These are phyloP conservation scores for Caenorhabditis virilis DNA, from an alignment of 2,888 invertebrate species.

Conservation along the genomic window DNA sequence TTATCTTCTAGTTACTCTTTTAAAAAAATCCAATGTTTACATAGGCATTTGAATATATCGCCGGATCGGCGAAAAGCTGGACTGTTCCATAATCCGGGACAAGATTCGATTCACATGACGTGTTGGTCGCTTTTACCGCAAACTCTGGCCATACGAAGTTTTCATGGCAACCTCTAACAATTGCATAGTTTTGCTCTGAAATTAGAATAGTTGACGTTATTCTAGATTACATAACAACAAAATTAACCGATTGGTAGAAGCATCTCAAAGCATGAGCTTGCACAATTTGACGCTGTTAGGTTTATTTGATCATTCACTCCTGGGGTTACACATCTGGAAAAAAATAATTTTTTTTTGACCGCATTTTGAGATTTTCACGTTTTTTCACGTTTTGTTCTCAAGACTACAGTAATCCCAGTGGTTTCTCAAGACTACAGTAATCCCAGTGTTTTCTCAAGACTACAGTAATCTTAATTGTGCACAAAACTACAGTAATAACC, in stretches of 20 bases:
- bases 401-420: too few relatives aligned
- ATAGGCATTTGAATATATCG: slow-evolving; percentile 2
- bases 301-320: background rate
- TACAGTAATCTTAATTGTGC: too few relatives aligned
- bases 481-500: too few relatives aligned
- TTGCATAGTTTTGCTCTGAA: slow-evolving; percentile 4
- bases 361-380: background rate
- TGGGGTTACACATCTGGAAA: slow-evolving; percentile 5
- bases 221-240: background rate
- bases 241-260: slow-evolving; percentile 10
- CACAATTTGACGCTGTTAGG: slow-evolving; percentile 2
- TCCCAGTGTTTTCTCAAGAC: too few relatives aligned
- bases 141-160: slow-evolving; percentile 21
- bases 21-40: background rate
- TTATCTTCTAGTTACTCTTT: background rate
- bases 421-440: too few relatives aligned
- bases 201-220: background rate
- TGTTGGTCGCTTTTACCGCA: slow-evolving; percentile 7
- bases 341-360: background rate
- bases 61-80: background rate
- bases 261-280: slow-evolving; percentile 21
- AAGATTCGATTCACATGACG: slow-evolving; percentile 11
- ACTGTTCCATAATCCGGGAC: slow-evolving; percentile 3
- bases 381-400: slow-evolving; percentile 1
- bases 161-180: slow-evolving; percentile 27